phyloP scores from a whole-genome alignment of 2,888 invertebrate species.

The Branchellion lobata region DNA sequence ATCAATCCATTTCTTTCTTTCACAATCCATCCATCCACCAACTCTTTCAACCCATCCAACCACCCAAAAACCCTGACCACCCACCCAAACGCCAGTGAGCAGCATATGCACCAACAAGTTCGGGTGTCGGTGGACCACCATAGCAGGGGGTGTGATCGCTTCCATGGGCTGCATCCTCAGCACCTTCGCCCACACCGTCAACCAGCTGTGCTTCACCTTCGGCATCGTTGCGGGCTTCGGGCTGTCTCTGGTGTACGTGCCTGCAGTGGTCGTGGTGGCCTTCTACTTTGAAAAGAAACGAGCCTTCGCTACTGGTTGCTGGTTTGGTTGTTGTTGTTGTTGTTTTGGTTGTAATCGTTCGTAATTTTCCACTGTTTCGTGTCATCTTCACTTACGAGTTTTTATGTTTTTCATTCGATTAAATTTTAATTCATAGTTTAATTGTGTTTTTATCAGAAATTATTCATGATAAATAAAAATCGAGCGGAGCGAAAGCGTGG shows the following conservation, averaged over 20 bases:
- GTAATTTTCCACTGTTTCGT: no score
- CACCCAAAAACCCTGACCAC: neutral
- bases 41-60: neutral
- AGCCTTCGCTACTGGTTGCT: slow-evolving; percentile 59
- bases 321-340: neutral
- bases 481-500: no score
- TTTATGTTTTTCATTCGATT: neutral
- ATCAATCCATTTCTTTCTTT: no score
- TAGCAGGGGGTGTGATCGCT: slow-evolving; percentile 58
- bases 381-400: neutral
- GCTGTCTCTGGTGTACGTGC: slow-evolving; percentile 60
- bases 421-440: neutral
- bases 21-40: no score
- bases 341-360: no score
- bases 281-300: slow-evolving; percentile 61
- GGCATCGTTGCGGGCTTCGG: slow-evolving; percentile 60
- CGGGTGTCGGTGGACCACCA: slow-evolving; percentile 59
- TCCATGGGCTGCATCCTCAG: slow-evolving; percentile 57
- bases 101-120: slow-evolving; percentile 59
- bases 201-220: slow-evolving; percentile 58
- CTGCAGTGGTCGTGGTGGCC: slow-evolving; percentile 60
- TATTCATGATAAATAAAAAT: neutral
- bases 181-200: slow-evolving; percentile 56
- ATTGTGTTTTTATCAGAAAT: neutral
- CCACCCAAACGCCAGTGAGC: slow-evolving; percentile 51